phyloP scores from a whole-genome alignment of 2,888 invertebrate species.

The Meteorus colon region DNA sequence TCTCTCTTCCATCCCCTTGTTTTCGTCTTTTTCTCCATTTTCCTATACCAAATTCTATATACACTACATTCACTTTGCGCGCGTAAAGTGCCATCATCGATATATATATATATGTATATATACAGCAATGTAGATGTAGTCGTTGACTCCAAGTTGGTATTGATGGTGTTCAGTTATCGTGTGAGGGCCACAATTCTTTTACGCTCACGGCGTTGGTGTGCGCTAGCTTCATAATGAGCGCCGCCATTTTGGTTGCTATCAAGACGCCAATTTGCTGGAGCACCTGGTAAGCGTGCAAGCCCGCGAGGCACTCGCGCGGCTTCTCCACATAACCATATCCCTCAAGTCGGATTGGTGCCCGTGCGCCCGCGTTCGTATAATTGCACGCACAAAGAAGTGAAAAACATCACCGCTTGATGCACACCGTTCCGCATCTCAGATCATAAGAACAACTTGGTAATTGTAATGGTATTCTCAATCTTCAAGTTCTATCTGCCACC shows the following conservation, averaged over 20 bases:
- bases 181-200: slow-evolving; percentile 26
- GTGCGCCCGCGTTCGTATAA: slow-evolving; percentile 43
- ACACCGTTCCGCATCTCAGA: slow-evolving; percentile 39
- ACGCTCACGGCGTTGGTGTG: slow-evolving; percentile 11
- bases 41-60: not conserved
- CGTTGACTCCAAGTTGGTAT: not conserved
- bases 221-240: slow-evolving; percentile 29
- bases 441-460: slow-evolving; percentile 49
- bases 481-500: not conserved
- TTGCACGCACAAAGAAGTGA: slow-evolving; percentile 42
- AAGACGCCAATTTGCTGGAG: slow-evolving; percentile 60
- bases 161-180: slow-evolving; percentile 9
- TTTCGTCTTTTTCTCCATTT: not conserved
- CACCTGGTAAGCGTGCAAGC: slow-evolving; percentile 53
- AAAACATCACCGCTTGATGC: slow-evolving; percentile 18
- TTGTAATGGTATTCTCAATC: slow-evolving; percentile 49
- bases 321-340: slow-evolving; percentile 29
- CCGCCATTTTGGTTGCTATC: slow-evolving; percentile 58
- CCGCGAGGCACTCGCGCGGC: slow-evolving; percentile 43
- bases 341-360: slow-evolving; percentile 24
- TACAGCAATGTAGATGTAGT: slow-evolving; percentile 1
- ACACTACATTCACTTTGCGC: slow-evolving; percentile 15
- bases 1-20: not conserved
- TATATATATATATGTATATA: slow-evolving; percentile 1
- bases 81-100: slow-evolving; percentile 13